Conservation (phyloP, 2,888 invertebrate species). For the Onthophagus sagittarius region DNA sequence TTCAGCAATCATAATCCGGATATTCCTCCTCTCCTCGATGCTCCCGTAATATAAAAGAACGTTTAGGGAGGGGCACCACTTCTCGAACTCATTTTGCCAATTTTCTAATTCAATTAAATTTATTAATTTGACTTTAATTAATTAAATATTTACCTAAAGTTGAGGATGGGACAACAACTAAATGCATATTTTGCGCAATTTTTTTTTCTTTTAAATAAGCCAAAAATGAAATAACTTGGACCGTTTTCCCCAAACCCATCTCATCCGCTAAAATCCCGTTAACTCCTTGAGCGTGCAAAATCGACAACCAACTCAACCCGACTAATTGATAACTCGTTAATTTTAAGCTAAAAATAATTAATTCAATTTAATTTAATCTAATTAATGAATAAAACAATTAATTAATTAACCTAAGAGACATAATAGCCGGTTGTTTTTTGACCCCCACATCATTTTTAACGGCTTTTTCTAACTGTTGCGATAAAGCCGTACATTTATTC, state of each 20-base stretch:
- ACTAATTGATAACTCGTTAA: slow-evolving; percentile 84
- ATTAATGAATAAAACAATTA: not conserved
- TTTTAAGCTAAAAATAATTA: slow-evolving; percentile 55
- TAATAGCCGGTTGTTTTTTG: slow-evolving; percentile 67
- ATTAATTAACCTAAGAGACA: slow-evolving; percentile 49
- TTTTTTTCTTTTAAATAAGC: slow-evolving; percentile 82
- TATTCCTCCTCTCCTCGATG: slow-evolving; percentile 75
- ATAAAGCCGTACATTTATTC: slow-evolving; percentile 80
- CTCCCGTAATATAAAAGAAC: slow-evolving; percentile 88
- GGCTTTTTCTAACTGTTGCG: slow-evolving; percentile 73
- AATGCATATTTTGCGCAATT: slow-evolving; percentile 72
- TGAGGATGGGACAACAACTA: slow-evolving; percentile 95
- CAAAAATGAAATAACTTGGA: slow-evolving; percentile 89
- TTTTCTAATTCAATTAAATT: no score
- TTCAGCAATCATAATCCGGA: slow-evolving; percentile 72
- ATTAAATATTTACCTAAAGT: slow-evolving; percentile 66
- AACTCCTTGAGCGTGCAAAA: slow-evolving; percentile 82
- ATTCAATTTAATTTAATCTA: not conserved
- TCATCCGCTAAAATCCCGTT: slow-evolving; percentile 97
- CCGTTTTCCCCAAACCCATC: slow-evolving; percentile 94
- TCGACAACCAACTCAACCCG: slow-evolving; percentile 88
- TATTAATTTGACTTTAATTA: no score
- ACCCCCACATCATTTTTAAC: slow-evolving; percentile 74
- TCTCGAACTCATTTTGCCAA: slow-evolving; percentile 73
- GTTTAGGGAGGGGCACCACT: slow-evolving; percentile 75